A percentile compares a stretch with the other conserved stretches of the same genome.
phyloP scores from a whole-genome alignment of 2,113 vertebrate species.

The Meleagris gallopavo region DNA sequence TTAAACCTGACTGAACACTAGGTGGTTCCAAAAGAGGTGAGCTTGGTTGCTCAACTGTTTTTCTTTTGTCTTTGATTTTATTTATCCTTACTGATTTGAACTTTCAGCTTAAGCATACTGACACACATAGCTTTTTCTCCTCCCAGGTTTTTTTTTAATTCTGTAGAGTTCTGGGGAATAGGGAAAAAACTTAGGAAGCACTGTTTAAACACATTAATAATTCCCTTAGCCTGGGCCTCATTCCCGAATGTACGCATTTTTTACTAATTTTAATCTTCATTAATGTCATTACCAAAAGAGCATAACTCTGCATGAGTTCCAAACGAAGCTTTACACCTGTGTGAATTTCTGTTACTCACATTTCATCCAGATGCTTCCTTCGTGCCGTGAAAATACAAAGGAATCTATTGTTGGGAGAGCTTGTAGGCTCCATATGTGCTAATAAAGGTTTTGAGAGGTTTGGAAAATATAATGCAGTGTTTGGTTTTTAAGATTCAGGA shows the following conservation, averaged over 20 bases:
- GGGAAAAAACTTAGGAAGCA: not conserved
- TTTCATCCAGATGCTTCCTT: constrained; percentile 64
- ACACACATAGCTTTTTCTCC: not conserved
- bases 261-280: constrained; percentile 29
- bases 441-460: constrained; percentile 39
- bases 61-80: not conserved
- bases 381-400: constrained; percentile 32
- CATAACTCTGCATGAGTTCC: not conserved
- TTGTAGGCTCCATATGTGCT: not conserved
- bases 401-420: constrained; percentile 25
- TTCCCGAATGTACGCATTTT: not conserved
- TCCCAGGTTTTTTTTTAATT: not conserved
- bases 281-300: not conserved
- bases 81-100: not conserved
- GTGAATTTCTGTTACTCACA: constrained; percentile 42
- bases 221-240: not conserved
- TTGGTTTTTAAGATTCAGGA: constrained; percentile 14
- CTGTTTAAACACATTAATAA: not conserved
- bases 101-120: not conserved
- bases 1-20: not conserved
- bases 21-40: not conserved
- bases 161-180: not conserved
- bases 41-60: not conserved
- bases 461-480: constrained; percentile 12
- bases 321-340: constrained; percentile 21